phyloP scores from a whole-genome alignment of 2,797 vertebrate species.

The Sebastes iracundus region DNA sequence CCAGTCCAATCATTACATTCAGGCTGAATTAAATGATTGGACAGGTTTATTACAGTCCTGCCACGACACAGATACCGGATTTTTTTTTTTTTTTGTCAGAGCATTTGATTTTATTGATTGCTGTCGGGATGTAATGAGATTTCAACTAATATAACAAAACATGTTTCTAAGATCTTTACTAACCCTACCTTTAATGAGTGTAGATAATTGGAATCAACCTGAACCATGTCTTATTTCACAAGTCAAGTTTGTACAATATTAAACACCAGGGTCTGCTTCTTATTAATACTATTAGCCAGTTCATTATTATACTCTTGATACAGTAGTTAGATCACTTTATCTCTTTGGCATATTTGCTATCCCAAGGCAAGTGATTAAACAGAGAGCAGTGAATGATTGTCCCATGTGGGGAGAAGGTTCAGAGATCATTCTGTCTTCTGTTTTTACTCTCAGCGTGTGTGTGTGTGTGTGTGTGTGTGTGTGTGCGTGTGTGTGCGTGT shows the following conservation, averaged over 20 bases:
- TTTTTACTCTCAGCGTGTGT: background rate
- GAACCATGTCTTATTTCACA: background rate
- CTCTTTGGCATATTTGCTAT: constrained; percentile 14
- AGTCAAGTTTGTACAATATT: background rate
- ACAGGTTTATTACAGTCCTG: too few relatives aligned
- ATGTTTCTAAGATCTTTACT: too few relatives aligned
- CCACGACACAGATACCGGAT: too few relatives aligned
- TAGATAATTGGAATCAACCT: background rate
- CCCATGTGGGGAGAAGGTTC: background rate
- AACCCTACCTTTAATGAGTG: background rate
- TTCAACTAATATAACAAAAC: too few relatives aligned
- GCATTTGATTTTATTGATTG: too few relatives aligned
- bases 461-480: background rate
- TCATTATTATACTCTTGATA: constrained; percentile 17
- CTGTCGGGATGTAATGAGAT: too few relatives aligned
- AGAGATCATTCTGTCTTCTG: constrained; percentile 6
- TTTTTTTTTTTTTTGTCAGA: too few relatives aligned
- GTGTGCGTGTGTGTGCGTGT: background rate
- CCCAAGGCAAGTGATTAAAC: constrained; percentile 54
- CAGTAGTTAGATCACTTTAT: constrained; percentile 26
- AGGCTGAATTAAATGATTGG: too few relatives aligned
- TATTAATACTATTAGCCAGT: background rate
- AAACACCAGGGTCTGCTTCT: background rate
- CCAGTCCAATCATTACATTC: too few relatives aligned
- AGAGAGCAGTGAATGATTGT: constrained; percentile 22